Base-by-base conservation (phyloP, 2,888 invertebrate genomes). In the Cremastinae sp. region DNA sequence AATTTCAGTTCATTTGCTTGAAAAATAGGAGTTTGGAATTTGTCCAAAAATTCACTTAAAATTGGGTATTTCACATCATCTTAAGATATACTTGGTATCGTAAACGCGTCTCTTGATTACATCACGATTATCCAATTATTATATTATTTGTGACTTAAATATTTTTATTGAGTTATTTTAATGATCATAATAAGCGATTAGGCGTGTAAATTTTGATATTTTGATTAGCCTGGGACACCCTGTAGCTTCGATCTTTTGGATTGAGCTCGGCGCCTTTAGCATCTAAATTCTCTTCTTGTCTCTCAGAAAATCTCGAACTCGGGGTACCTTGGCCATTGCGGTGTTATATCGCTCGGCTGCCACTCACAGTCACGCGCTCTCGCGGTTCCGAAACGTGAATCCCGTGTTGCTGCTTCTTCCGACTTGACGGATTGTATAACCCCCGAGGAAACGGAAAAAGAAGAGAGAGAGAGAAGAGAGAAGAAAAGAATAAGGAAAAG, bases 341-440 rank as follows among this genome's bases (percentile, higher is more conserved):
- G 34, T 54, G 45, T 43, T 66, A 68, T 68, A 68, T 75, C 72
- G 36, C 34, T 4, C 43, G 36, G 18, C 68, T 64, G 75, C 72
- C 75, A 49, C 68, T 72, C 68, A 53, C 72, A 68, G 72, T 75
- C 68, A 64, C 62, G 28, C 28, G 66, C 70, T 61, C 65, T 61
- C 49, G 58, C 49, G 41, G 58, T 49, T 68, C 7, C 36, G 58
- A 66, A 66, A 56, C 68, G 47, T 38, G 58, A 68, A 68, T 68
- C 47, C 58, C 28, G 28, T 2, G 12, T 65, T 36, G 54, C 54
- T 4, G 12, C 5, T 14, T 41, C 36, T 34, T 49, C 36, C 12
- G n/a, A 47, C 58, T 68, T 22, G 38, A 58, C 56, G 49, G 49
- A 68, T 58, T 49, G 58, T 58, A 12, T 14, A 69, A 56, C 5